Conservation (phyloP, 2,113 vertebrate species). For the Pyxicephalus adspersus region DNA sequence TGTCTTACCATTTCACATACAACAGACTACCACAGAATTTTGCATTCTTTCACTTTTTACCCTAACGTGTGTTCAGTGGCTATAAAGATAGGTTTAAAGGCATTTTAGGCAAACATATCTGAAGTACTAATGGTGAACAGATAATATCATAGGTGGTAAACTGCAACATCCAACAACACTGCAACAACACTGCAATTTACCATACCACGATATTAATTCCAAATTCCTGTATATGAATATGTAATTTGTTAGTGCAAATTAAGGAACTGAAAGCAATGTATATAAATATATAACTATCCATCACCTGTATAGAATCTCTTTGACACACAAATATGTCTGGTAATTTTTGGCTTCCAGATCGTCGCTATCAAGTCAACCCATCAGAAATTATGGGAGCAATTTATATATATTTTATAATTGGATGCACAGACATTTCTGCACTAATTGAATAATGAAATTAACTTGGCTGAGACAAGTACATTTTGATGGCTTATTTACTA, state of each 20-base stretch:
- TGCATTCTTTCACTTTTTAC: too few relatives aligned
- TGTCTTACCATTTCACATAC: too few relatives aligned
- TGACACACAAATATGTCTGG: conserved; percentile 31
- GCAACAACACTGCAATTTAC: background rate
- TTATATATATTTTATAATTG: conserved; percentile 48
- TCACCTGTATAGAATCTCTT: conserved; percentile 31
- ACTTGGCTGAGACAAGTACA: conserved; percentile 7
- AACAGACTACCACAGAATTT: too few relatives aligned
- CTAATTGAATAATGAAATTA: conserved; percentile 53
- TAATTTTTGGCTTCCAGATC: conserved; percentile 26
- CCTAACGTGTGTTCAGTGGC: too few relatives aligned
- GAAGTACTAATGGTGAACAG: too few relatives aligned
- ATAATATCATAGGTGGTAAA: background rate
- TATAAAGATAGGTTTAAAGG: too few relatives aligned
- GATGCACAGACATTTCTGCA: conserved; percentile 30
- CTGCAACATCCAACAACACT: background rate
- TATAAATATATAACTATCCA: background rate
- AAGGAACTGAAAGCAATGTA: background rate
- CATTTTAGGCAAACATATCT: too few relatives aligned
- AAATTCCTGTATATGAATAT: conserved; percentile 24
- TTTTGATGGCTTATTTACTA: conserved; percentile 49
- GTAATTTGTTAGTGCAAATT: conserved; percentile 40
- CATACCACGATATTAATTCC: background rate
- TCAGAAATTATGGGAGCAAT: conserved; percentile 18
- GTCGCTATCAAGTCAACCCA: conserved; percentile 12